Base-by-base conservation (phyloP, 2,113 vertebrate species). In the Felis catus region DNA sequence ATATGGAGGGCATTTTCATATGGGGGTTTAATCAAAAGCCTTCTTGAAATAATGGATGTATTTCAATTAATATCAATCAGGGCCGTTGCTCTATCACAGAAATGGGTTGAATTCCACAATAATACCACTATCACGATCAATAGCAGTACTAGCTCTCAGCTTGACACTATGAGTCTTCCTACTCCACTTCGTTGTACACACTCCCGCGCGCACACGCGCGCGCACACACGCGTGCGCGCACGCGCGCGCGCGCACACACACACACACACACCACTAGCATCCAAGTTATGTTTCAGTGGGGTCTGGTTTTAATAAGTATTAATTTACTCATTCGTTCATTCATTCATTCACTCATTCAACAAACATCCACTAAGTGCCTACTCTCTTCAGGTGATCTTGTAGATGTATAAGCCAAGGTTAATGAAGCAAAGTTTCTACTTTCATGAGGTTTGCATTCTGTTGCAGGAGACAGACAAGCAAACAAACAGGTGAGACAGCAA, bases 31-130 rank as follows among this genome's bases (percentile, higher is more conserved):
- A 79, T 68, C 39, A 74, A 87, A 86, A 74, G 1, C 10, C 33
- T 85, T 91, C 80, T 53, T 89, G 23, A 92, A 94, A 90, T 96
- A 80, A 80, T 15, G 68, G 81, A 51, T 85, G 21, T 16, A 80
- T 70, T 78, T 96, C 89, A 39, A 23, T 15, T 88, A 12, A 58
- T 90, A 31, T 39, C 73, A 66, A 0, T 74, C 10, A 53, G 9
- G 70, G 27, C 29, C n/a, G 3, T 48, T 53, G 33, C 15, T 85
- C 23, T 23, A 74, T 63, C 79, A 95, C 23, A 85, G 33, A 89
- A 55, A 18, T 11, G 82, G n/a, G 9, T 73, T 39, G 91, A 89
- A 80, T 87, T 76, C 61, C 13, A 76, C 21, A 88, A 11, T 89
- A 79, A n/a, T 13, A 45, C 11, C 5, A 27, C 39, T n/a, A 13